Evolutionary conservation across 2,113 vertebrate genomes (phyloP), one percentile per base, ranked within the genome.

Genomic region (Chionodraco myersi): DNA sequence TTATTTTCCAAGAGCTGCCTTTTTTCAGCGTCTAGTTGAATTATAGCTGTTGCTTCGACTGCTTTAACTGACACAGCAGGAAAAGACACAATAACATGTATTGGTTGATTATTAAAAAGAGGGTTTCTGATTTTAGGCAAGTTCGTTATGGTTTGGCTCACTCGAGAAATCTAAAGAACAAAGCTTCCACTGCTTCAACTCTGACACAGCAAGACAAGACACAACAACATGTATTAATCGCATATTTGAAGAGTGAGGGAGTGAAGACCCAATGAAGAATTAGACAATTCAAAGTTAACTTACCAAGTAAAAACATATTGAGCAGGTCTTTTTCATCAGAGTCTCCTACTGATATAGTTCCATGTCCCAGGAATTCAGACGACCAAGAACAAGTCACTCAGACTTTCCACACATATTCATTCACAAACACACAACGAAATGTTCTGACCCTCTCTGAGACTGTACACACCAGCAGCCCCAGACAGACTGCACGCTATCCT

Each of bases 251-350:
- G 12, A 4, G 49, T 23, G 58, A 54, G 53, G 23, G 4, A 34
- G 14, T 2, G 8, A 56, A 74, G 44, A 54, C 47, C 51, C 15
- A 76, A 63, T 48, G 6, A 48, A 70, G 53, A 86, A 52, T 76
- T 45, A 77, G 30, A 63, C 62, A 59, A 66, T 16, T 58, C 57
- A 89, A 74, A 62, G 34, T 75, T 71, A 73, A 95, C 94, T 95
- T 88, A 95, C 94, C 94, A 65, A 95, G 83, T 78, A 92, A 87
- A 93, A 95, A 95, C 94, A 95, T 95, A 86, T 60, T 66, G 76
- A 86, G 72, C 51, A 56, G 78, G 78, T 76, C 71, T 75, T 67
- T 85, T 52, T 80, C 75, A 82, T 90, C 86, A 90, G n/a, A n/a
- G 61, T 87, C 84, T 84, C 87, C 80, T 85, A 84, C 71, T 59